Conservation (phyloP, 2,888 invertebrate species). For the Himalopsyche japonica region DNA sequence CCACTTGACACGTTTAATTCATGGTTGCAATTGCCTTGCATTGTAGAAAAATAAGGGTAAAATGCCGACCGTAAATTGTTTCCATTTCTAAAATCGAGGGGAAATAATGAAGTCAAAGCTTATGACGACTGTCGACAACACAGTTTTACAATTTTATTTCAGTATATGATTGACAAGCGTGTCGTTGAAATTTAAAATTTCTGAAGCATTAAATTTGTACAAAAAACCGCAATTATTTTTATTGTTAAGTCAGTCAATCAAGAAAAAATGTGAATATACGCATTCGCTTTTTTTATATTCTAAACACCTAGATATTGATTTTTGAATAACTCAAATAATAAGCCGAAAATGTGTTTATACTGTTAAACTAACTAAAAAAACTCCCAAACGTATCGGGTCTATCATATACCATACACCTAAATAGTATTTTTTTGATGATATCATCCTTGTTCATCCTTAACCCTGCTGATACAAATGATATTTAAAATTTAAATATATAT, state of each 20-base stretch:
- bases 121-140: slow-evolving; percentile 12
- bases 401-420: too few species aligned
- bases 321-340: too few species aligned
- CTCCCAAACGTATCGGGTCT: too few species aligned
- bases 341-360: too few species aligned
- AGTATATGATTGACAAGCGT: slow-evolving; percentile 15
- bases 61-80: not conserved
- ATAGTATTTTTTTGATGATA: too few species aligned
- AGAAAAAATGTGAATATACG: too few species aligned
- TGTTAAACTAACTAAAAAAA: too few species aligned
- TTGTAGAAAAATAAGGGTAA: not conserved
- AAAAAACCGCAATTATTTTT: not conserved
- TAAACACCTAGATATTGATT: too few species aligned
- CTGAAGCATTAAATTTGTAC: not conserved
- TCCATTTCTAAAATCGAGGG: not conserved
- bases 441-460: too few species aligned
- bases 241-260: not conserved
- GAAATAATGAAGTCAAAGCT: not conserved
- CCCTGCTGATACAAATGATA: too few species aligned
- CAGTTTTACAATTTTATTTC: slow-evolving; percentile 11
- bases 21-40: not conserved
- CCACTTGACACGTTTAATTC: not conserved
- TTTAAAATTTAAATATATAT: too few species aligned
- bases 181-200: not conserved
- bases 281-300: too few species aligned